Evolutionary conservation across 2,888 invertebrate species (phyloP), one percentile per base, ranked within the genome.

Genomic region (Folsomia manolachei): DNA sequence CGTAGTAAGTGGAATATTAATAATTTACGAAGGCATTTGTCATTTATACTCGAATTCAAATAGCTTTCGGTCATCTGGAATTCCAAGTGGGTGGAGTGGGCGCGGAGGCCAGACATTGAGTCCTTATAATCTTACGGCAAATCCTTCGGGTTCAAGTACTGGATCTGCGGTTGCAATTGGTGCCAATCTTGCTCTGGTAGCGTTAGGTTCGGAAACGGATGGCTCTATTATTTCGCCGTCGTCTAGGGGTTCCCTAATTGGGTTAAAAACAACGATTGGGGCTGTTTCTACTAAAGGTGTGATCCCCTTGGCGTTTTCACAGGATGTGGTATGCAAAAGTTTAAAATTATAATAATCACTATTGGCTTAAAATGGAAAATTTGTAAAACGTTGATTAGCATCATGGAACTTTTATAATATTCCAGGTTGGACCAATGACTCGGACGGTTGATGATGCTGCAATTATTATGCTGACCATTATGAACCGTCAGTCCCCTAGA

Each of bases 251-350:
- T 71, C 75, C 9, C 19, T 73, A 26, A 72, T 63, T 63, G 70
- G 71, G 0, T 21, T 77, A 4, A 77, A 75, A 24, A 69, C 77
- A 1, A 77, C 75, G 0, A 14, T 70, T 11, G 71, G 67, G 0
- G 9, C 61, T 9, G 62, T 77, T 7, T 68, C 77, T 7, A 75
- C 71, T 1, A 24, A 56, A 23, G 77, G 74, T 0, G 68, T 75
- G 21, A 74, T 77, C 63, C 74, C 75, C 9, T 61, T 77, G 4
- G 67, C 74, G 0, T 67, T 63, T 24, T 71, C 72, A 61, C 77
- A 75, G 52, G 77, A 77, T 64, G 72, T 71, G 39, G 77, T 77
- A 73, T n/a, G n/a, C n/a, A n/a, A n/a, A n/a, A n/a, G n/a, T n/a
- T n/a, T n/a, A n/a, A n/a, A n/a, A n/a, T n/a, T n/a, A n/a, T n/a